A percentile compares a stretch with the other conserved stretches of the same genome.
Conservation (phyloP, 2,797 vertebrate genomes). For the Synanceia verrucosa region DNA sequence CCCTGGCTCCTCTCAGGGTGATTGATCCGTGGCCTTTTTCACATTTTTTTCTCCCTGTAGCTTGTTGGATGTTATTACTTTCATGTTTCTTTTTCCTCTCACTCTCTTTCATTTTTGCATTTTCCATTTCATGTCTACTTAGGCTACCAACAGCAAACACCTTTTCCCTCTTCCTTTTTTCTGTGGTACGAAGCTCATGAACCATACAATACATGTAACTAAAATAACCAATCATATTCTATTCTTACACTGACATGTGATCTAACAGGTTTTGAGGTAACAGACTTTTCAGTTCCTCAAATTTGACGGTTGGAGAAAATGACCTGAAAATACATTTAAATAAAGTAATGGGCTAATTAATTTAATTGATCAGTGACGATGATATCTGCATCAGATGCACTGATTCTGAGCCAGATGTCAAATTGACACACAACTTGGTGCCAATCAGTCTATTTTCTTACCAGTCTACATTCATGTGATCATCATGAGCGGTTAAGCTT, state of each 20-base stretch:
- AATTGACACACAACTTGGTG: background rate
- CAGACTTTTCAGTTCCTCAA: conserved; percentile 39
- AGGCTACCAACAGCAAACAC: background rate
- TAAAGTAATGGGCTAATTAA: background rate
- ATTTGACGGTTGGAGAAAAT: background rate
- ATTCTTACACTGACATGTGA: conserved; percentile 30
- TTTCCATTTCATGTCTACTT: conserved; percentile 52
- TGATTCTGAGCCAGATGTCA: conserved; percentile 2
- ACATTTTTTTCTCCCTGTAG: background rate
- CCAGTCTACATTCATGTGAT: conserved; percentile 38
- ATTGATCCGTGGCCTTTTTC: background rate
- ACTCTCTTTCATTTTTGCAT: conserved; percentile 16
- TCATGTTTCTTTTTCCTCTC: background rate
- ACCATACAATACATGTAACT: background rate
- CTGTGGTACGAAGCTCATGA: conserved; percentile 9
- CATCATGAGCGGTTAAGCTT: conserved; percentile 11
- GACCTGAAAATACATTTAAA: background rate
- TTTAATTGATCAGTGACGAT: conserved; percentile 26
- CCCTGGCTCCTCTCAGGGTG: background rate
- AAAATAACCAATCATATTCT: conserved; percentile 17
- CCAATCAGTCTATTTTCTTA: conserved; percentile 19
- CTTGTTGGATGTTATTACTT: background rate
- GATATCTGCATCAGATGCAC: conserved; percentile 5
- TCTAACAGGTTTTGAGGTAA: background rate
- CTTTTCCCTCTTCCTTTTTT: conserved; percentile 19